Base-by-base conservation (phyloP, 2,797 vertebrate genomes). In the Falco concolor region DNA sequence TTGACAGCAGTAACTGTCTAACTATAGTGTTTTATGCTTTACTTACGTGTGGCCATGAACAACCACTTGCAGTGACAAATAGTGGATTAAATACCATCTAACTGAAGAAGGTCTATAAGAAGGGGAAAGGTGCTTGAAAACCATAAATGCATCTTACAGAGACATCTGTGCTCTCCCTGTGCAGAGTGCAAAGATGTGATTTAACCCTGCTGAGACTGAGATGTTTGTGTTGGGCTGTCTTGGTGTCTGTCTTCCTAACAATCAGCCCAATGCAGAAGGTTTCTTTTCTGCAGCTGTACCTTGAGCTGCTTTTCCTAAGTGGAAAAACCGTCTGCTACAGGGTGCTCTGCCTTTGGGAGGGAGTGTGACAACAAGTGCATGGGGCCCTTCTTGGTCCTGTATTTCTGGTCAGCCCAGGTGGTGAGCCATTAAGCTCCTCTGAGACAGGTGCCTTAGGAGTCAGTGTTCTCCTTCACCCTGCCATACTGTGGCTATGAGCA, bases 381-480 rank as follows among this genome's bases (percentile, higher is more conserved):
- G 53, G 45, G 45, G 9, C 36, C 82, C 7, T 12, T 68, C 17
- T 72, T n/a, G 17, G 23, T 40, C 57, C 64, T 75, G 8, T 49
- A 4, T 63, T 63, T 75, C 65, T 90, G 52, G 8, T 54, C 42
- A 88, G 72, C 34, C 9, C 6, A 27, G 53, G 15, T 34, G 65
- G 45, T 9, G 50, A 88, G 65, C 20, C 2, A 4, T 60, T 38
- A 19, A 75, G 27, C 28, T 69, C 8, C 64, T 74, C 27, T 30
- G 40, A 59, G 25, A 24, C 5, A 7, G 0, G 0, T 49, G 8
- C 45, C 14, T 60, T 52, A 16, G 1, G 5, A 23, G 4, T 53
- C 12, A 34, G 36, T 42, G 11, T 81, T 78, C n/a, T 76, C 25
- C 50, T 87, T 73, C 2, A 2, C 34, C 32, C 20, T 27, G 38